Base-by-base conservation (phyloP, 2,888 invertebrate genomes). In the Conchocele bisecta region DNA sequence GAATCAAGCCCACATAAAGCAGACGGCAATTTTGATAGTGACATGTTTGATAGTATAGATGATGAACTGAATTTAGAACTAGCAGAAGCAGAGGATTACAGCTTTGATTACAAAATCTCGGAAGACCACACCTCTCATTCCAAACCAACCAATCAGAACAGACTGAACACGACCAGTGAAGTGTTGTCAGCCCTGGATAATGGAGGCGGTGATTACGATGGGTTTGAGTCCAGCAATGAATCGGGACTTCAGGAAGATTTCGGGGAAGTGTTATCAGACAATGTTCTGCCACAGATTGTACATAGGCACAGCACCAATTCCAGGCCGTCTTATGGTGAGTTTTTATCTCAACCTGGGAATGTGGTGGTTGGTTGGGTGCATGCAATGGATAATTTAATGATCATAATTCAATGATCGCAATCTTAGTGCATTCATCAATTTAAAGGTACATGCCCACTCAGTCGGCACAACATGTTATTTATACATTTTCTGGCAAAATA, bases 11-110 rank as follows among this genome's bases (percentile, higher is more conserved):
- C n/a, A 17, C 22, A 13, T 17, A 51, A 31, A 33, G 9, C 31
- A 51, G 48, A 6, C 22, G 15, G 7, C 3, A 6, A 48, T 26
- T 24, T 20, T 56, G 44, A 37, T 17, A 11, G n/a, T 7, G 66
- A 66, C 42, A 54, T 60, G 61, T 73, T 66, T 63, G 76, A 76
- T 46, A 70, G 63, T 28, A 58, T 73, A 28, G 76, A 76, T 46
- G 69, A 76, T 50, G 72, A 66, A 7, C 57, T 76, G 33, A 63
- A 76, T 48, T 44, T 76, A 17, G 50, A 73, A 17, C 51, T 76
- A 59, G 72, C 76, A 6, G 72, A 76, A 53, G 54, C 59, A 26
- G 13, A 41, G 15, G 60, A 71, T 20, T 73, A 73, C 41, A 48
- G 63, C 1, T 76, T 76, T 73, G 67, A 58, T 26, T 76, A 76